A percentile compares a stretch with the other conserved stretches of the same genome.
phyloP scores from a whole-genome alignment of 2,888 invertebrate genomes.

The Drosophila paramelanica region DNA sequence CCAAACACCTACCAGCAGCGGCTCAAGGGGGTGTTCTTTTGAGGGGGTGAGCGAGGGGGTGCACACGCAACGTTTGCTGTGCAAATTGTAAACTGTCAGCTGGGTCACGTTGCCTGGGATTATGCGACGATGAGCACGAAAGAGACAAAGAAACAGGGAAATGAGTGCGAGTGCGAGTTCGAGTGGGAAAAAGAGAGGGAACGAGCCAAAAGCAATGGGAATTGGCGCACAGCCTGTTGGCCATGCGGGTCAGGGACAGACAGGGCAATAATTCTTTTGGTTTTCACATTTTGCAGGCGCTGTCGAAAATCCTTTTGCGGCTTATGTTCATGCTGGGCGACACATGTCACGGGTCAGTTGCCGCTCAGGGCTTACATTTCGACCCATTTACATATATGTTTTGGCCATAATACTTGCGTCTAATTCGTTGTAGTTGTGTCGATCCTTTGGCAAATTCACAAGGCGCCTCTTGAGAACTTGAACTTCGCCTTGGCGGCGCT shows the following conservation, averaged over 20 bases:
- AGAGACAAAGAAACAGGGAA: no score
- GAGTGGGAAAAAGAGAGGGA: conserved; percentile 29
- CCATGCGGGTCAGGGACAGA: conserved; percentile 72
- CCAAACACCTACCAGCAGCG: conserved; percentile 65
- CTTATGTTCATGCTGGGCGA: conserved; percentile 65
- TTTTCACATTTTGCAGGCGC: conserved; percentile 63
- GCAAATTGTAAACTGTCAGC: conserved; percentile 70
- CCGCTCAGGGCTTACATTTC: conserved; percentile 39
- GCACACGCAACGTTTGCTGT: conserved; percentile 4
- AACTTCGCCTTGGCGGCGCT: no score
- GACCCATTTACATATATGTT: conserved; percentile 13
- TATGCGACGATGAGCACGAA: conserved; percentile 51
- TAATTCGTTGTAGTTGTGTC: no score
- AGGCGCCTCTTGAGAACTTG: no score
- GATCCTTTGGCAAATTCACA: no score
- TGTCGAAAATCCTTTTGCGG: conserved; percentile 80
- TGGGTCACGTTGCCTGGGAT: conserved; percentile 57
- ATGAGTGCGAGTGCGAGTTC: conserved; percentile 6
- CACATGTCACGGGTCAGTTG: conserved; percentile 77
- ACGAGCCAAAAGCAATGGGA: background rate
- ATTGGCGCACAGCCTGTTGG: conserved; percentile 50
- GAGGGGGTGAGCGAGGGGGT: background rate
- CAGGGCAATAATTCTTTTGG: conserved; percentile 73
- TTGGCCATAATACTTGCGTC: no score
- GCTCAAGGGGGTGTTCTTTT: conserved; percentile 2